These are phyloP conservation scores for Drosophila dives DNA, from an alignment of 2,888 invertebrate species.

Conservation along the genomic window DNA sequence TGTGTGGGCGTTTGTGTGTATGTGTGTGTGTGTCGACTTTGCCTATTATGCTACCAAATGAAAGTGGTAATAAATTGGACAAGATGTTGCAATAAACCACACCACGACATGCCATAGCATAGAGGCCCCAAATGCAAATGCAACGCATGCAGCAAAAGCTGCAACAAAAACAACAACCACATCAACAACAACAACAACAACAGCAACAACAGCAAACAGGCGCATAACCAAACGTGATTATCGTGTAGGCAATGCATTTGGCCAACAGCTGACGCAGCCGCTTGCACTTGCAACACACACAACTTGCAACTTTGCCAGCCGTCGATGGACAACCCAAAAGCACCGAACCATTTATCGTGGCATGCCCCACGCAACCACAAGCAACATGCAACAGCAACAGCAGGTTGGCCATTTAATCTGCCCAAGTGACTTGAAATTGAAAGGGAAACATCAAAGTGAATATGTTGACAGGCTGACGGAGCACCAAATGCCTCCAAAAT, in stretches of 20 bases:
- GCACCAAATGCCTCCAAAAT: constrained; percentile 14
- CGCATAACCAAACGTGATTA: constrained; percentile 70
- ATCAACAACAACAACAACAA: constrained; percentile 12
- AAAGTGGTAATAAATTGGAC: constrained; percentile 83
- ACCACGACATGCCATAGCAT: constrained; percentile 60
- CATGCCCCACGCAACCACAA: constrained; percentile 56
- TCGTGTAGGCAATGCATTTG: constrained; percentile 64
- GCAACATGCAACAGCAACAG: constrained; percentile 28
- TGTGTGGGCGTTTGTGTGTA: constrained; percentile 5
- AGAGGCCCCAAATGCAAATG: constrained; percentile 13
- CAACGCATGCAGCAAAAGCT: constrained; percentile 8
- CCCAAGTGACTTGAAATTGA: constrained; percentile 74
- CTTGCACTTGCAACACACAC: constrained; percentile 19
- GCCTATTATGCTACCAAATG: constrained; percentile 81
- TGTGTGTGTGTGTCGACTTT: constrained; percentile 50
- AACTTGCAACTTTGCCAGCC: constrained; percentile 27
- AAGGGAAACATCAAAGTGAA: constrained; percentile 78
- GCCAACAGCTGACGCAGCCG: constrained; percentile 73
- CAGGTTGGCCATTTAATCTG: constrained; percentile 72
- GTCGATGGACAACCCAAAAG: constrained; percentile 15
- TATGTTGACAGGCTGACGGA: constrained; percentile 58
- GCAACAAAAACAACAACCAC: neutral
- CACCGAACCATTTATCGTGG: constrained; percentile 17
- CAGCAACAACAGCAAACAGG: constrained; percentile 28
- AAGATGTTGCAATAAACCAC: constrained; percentile 82